Percentiles rank a stretch among this genome's conserved stretches.
These are phyloP conservation scores for Dendrolimus pini DNA, from an alignment of 2,888 invertebrate species.

Conservation along the genomic window DNA sequence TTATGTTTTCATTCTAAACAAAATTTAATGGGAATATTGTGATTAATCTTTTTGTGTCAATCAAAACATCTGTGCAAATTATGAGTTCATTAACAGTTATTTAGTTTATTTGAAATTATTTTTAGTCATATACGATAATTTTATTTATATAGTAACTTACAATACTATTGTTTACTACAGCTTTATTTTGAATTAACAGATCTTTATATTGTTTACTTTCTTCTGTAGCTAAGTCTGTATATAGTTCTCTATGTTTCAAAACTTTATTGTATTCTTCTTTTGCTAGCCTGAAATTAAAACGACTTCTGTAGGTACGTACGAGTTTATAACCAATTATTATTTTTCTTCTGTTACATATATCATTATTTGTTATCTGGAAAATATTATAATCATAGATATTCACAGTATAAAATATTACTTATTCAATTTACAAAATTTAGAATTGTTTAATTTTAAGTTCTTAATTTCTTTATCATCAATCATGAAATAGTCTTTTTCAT, in stretches of 20 bases:
- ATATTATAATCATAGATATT: too few relatives aligned
- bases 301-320: too few relatives aligned
- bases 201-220: neutral
- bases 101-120: neutral
- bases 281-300: constrained; percentile 21
- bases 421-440: constrained; percentile 19
- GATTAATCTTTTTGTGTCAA: neutral
- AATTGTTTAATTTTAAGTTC: constrained; percentile 14
- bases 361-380: too few relatives aligned
- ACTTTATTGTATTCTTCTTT: constrained; percentile 12
- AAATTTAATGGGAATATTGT: neutral
- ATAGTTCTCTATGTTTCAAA: neutral
- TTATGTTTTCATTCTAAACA: neutral
- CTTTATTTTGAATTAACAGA: neutral
- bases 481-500: constrained; percentile 36
- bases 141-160: neutral
- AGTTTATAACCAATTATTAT: too few relatives aligned
- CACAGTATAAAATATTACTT: constrained; percentile 17
- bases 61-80: neutral
- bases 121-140: neutral
- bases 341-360: too few relatives aligned
- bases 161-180: neutral
- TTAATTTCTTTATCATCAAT: constrained; percentile 17
- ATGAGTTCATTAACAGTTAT: neutral
- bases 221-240: neutral